Percentiles rank a stretch among this genome's conserved stretches.
Conservation (phyloP, 2,113 vertebrate species). For the Sceloporus tristichus region DNA sequence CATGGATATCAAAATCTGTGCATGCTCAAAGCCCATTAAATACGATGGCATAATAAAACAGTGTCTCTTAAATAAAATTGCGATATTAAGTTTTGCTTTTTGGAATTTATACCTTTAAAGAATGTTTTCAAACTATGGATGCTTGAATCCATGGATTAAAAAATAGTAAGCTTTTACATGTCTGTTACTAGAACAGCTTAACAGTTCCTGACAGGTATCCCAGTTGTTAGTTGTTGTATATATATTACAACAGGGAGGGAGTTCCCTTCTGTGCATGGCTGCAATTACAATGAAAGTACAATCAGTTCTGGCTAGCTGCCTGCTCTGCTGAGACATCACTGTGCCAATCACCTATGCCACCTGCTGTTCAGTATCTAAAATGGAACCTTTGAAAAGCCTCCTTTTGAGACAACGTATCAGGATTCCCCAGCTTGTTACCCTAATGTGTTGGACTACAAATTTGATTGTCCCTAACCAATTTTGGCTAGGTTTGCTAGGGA, state of each 20-base stretch:
- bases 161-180: neutral
- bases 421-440: neutral
- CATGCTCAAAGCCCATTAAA: too few relatives aligned
- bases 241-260: neutral
- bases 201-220: neutral
- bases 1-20: too few relatives aligned
- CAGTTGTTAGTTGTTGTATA: neutral
- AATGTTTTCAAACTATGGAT: too few relatives aligned
- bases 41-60: too few relatives aligned
- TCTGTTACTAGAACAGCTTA: neutral
- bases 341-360: neutral
- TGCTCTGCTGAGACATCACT: neutral
- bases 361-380: neutral
- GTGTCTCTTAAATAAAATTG: too few relatives aligned
- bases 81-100: too few relatives aligned
- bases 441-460: neutral
- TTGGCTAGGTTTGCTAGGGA: neutral
- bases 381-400: neutral
- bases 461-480: neutral
- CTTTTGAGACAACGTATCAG: neutral
- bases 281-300: neutral
- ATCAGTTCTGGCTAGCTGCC: neutral
- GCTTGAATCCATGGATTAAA: too few relatives aligned
- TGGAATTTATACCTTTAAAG: too few relatives aligned
- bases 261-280: neutral